Evolutionary conservation across 2,888 invertebrate genomes (phyloP).

Genomic region (Zaprionus bogoriensis): DNA sequence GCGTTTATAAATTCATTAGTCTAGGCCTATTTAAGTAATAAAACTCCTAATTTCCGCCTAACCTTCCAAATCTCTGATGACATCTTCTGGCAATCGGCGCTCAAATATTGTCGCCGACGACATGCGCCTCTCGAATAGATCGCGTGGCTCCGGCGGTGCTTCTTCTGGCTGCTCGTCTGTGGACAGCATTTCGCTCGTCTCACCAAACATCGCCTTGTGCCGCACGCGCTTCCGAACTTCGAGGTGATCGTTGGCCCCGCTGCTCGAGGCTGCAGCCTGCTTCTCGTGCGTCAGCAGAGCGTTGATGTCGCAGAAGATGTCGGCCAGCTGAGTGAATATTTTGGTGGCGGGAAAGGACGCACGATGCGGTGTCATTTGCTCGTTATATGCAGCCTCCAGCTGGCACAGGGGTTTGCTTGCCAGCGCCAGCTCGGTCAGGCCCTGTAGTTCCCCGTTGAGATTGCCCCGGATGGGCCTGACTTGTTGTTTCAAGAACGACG

Average conservation of each 20-base stretch:
- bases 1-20: no score
- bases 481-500: conserved; percentile 33
- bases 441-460: conserved; percentile 56
- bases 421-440: conserved; percentile 29
- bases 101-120: conserved; percentile 63
- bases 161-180: background rate
- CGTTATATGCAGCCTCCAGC: conserved; percentile 74
- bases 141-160: conserved; percentile 18
- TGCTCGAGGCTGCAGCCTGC: conserved; percentile 14
- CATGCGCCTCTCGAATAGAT: conserved; percentile 69
- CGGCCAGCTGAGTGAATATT: conserved; percentile 61
- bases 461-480: conserved; percentile 7
- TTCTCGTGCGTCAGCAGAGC: conserved; percentile 23
- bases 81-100: conserved; percentile 53
- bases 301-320: conserved; percentile 48
- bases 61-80: conserved; percentile 43
- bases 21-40: no score
- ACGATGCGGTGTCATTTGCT: conserved; percentile 58
- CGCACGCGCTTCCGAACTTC: conserved; percentile 35
- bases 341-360: conserved; percentile 52
- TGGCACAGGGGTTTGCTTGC: conserved; percentile 51
- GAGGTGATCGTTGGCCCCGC: conserved; percentile 22
- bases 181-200: background rate
- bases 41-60: background rate
- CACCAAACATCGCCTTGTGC: conserved; percentile 54